Conservation (phyloP, 2,888 invertebrate genomes). For the Norana najaformis region DNA sequence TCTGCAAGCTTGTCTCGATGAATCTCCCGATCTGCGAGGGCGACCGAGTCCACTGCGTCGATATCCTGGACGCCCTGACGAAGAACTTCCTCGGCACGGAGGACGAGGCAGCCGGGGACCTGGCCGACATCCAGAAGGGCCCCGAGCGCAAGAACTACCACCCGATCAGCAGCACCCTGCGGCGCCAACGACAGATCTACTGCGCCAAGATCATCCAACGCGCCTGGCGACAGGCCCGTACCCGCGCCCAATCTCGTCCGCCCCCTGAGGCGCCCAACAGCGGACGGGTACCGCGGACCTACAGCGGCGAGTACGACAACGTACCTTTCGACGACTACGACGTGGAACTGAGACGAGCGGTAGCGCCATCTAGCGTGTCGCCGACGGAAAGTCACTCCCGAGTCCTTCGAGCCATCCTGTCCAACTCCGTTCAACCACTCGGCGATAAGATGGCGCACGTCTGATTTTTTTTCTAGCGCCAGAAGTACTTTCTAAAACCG, state of each 20-base stretch:
- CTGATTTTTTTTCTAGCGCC: background rate
- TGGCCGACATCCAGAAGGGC: slow-evolving; percentile 44
- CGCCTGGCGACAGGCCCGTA: slow-evolving; percentile 44
- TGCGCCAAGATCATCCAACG: slow-evolving; percentile 92
- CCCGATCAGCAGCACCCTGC: slow-evolving; percentile 89
- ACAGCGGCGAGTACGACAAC: slow-evolving; percentile 20
- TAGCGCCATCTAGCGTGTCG: background rate
- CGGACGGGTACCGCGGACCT: background rate
- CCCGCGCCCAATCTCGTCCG: background rate
- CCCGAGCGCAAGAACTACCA: slow-evolving; percentile 83
- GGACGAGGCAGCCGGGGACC: slow-evolving; percentile 69
- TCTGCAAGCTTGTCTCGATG: slow-evolving; percentile 94
- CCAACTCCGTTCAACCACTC: background rate
- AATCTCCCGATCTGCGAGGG: slow-evolving; percentile 96
- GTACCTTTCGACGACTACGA: background rate
- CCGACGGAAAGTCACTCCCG: background rate
- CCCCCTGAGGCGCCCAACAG: background rate
- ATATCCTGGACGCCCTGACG: slow-evolving; percentile 95
- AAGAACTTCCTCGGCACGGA: slow-evolving; percentile 98
- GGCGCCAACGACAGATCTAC: slow-evolving; percentile 94
- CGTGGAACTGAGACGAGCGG: background rate
- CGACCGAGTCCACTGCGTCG: slow-evolving; percentile 96
- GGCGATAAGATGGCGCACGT: background rate
- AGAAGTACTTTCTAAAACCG: no score
- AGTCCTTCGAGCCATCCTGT: background rate